Evolutionary conservation across 2,113 vertebrate species (phyloP).

Genomic region (Pipa parva): DNA sequence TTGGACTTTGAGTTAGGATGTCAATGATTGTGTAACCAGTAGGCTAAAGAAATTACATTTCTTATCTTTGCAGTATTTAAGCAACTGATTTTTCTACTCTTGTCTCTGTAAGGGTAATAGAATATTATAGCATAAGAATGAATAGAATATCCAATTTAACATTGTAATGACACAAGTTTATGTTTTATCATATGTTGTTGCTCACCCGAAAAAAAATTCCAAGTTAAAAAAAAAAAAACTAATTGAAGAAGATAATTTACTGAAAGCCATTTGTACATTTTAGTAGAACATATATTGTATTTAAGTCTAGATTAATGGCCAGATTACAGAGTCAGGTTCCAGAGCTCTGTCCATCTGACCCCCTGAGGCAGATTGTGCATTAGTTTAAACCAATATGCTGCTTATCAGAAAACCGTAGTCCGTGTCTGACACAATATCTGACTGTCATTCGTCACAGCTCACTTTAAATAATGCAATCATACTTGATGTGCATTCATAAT

Average conservation of each 20-base stretch:
- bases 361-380: constrained; percentile 78
- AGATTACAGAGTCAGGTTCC: constrained; percentile 72
- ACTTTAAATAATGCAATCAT: constrained; percentile 87
- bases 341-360: constrained; percentile 66
- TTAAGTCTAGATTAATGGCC: constrained; percentile 90
- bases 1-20: no score
- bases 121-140: no score
- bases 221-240: no score
- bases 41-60: no score
- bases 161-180: no score
- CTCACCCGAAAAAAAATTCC: no score
- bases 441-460: constrained; percentile 71
- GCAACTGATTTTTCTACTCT: no score
- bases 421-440: constrained; percentile 71
- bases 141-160: no score
- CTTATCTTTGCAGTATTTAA: no score
- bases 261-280: constrained; percentile 69
- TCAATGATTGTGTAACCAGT: no score
- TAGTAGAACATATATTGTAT: constrained; percentile 72
- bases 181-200: no score
- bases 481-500: constrained; percentile 76
- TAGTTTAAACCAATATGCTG: constrained; percentile 71
- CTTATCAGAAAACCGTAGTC: constrained; percentile 71
- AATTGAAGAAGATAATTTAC: constrained; percentile 71
- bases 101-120: no score